Evolutionary conservation across 1,140 invertebrate species (phyloP), one percentile per base, ranked within the genome.

Genomic region (Eciton burchellii): DNA sequence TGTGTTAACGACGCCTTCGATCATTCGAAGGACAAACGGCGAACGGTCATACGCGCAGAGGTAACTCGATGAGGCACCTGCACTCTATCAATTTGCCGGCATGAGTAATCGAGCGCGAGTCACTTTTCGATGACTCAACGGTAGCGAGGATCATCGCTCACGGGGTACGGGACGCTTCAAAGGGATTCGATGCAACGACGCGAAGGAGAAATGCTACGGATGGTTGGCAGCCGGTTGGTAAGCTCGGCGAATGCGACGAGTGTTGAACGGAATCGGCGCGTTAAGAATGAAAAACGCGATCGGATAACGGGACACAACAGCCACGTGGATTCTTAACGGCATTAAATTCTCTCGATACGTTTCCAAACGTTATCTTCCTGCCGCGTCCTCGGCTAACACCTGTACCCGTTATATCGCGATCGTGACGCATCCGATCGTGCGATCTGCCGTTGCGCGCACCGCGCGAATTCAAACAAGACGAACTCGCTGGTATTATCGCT

Each of bases 301-400:
- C 41, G 47, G 26, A 54, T 52, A 26, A 65, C 49, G 65, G n/a
- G n/a, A n/a, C 29, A 24, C 70, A 79, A 70, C 72, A 76, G 49
- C 74, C 68, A 77, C 21, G 66, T 77, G 43, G 35, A 68, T 77
- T 54, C 62, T 77, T 77, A 77, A 77, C 74, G 68, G n/a, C 26
- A 3, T 77, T 77, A 77, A 77, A 77, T 77, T 77, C 74, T 77
- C 74, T 77, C 62, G 49, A 68, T 52, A 26, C 49, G 74, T 21
- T 77, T n/a, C 47, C 16, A 77, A 77, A 68, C 62, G 59, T 76
- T 65, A n/a, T 24, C 14, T 6, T 35, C 14, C 35, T 66, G 43
- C 35, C 35, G 35, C 2, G 62, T 47, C 72, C n/a, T n/a, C n/a
- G 72, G 43, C 63, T 60, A 68, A 77, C 49, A 77, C 29, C 56